Evolutionary conservation across 1,140 invertebrate species (phyloP).

Genomic region (Littorina saxatilis): DNA sequence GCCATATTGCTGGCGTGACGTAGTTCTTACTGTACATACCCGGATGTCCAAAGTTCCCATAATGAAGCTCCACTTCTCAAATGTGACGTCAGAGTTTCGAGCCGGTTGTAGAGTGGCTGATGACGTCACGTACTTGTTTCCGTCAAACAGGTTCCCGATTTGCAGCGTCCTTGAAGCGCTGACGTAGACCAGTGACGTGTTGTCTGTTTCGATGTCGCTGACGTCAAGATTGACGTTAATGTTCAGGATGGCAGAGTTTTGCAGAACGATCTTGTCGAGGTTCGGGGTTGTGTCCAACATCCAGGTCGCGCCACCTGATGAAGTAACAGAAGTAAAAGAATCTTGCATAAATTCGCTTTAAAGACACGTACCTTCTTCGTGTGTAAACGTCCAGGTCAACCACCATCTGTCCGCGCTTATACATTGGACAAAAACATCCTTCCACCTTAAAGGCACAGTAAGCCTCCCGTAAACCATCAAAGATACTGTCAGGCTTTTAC

Average conservation of each 20-base stretch:
- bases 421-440: no score
- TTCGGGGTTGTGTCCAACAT: slow-evolving; percentile 41
- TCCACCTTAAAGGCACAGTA: no score
- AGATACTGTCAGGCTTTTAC: no score
- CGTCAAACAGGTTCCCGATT: slow-evolving; percentile 41
- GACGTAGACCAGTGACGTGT: slow-evolving; percentile 49
- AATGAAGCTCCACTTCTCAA: slow-evolving; percentile 46
- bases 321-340: no score
- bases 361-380: no score
- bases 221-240: slow-evolving; percentile 38
- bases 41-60: slow-evolving; percentile 40
- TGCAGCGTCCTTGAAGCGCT: slow-evolving; percentile 33
- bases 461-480: no score
- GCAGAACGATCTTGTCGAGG: slow-evolving; percentile 49
- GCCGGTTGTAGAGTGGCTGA: slow-evolving; percentile 41
- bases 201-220: slow-evolving; percentile 47
- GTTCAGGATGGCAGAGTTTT: slow-evolving; percentile 53
- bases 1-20: no score
- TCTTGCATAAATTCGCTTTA: no score
- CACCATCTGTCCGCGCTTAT: no score
- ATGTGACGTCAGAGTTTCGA: slow-evolving; percentile 17
- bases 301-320: slow-evolving; percentile 55
- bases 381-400: no score
- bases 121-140: slow-evolving; percentile 50
- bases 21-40: no score